Evolutionary conservation across 2,797 vertebrate genomes (phyloP), one percentile per base, ranked within the genome.

Genomic region (Tapera naevia): DNA sequence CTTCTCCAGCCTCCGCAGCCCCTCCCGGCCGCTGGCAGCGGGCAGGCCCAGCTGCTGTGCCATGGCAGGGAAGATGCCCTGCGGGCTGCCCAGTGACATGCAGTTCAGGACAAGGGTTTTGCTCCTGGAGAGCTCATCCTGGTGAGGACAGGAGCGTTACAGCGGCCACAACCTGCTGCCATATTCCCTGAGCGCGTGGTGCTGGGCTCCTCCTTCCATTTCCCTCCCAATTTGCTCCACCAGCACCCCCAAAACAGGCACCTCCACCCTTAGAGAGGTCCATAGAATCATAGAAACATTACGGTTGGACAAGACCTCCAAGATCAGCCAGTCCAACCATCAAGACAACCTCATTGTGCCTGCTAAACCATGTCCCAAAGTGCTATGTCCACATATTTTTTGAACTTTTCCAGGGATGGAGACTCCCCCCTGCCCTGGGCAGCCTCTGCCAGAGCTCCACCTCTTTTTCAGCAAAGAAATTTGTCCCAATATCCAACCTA

Each of bases 11-110:
- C 94, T 96, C 80, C 91, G 94, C 28, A 97, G 88, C 2, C 71
- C 71, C 48, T 98, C 97, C 91, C 97, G 96, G 74, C 96, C 95
- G 11, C 90, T 15, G 88, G 80, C 84, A 2, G 3, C 4, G 0
- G 97, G 88, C 21, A 96, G 97, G 17, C 93, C 97, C 93, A 99
- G 97, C 54, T 97, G 97, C 87, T 98, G 95, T 6, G 98, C 98
- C 93, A 99, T 94, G 45, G 98, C 97, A 0, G 98, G 98, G 96
- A 99, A 99, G 54, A 99, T 85, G 10, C 98, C 95, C 27, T 98
- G 98, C 6, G 99, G 98, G 91, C 93, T 98, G 64, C 98, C 97
- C 90, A 99, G 97, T 9, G 98, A 98, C 99, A 99, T 99, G 89
- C 99, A 99, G 98, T 99, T 99, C 89, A 99, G 98, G 95, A 98